Base-by-base conservation (phyloP, 2,113 vertebrate genomes). In the Oreochromis niloticus region DNA sequence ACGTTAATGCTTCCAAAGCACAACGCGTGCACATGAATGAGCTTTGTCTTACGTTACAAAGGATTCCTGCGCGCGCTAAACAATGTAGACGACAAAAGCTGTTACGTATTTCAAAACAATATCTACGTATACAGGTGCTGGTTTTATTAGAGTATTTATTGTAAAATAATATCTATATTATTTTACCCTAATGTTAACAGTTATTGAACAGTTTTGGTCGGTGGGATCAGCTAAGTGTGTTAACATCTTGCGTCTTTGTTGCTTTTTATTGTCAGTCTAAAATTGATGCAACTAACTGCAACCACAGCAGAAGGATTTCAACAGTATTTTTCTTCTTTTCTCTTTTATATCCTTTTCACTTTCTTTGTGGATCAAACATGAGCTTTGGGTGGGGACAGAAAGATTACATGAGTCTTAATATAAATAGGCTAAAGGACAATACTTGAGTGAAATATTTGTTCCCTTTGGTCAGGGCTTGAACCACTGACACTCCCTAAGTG, bases 111-210 rank as follows among this genome's bases (percentile, higher is more conserved):
- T 22, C 7, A 50, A 50, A 50, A 50, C 6, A 6, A 50, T 24
- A 27, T 3, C 39, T 75, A 48, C 10, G 1, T 39, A 39, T 1
- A 22, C 19, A 30, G 13, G 24, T 32, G 4, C 0, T 48, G 8
- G 68, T 48, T 48, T 75, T 17, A 30, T 46, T 17, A 46, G 5
- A 27, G 13, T 46, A 7, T 41, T 73, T 27, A 73, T 17, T 73
- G 71, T 19, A 48, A 30, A 19, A 39, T 13, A 39, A 39, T n/a
- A 39, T 66, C n/a, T 66, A 39, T 39, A 66, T 48, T 27, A 11
- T 50, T 50, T 50, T 10, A 50, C 16, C 71, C 43, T 27, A 27
- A 75, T 48, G 14, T 36, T 36, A 0, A 39, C 41, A 75, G 1
- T 10, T 0, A 46, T 66, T 66, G 61, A 63, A 39, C 61, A 46